A percentile compares a stretch with the other conserved stretches of the same genome.
Conservation (phyloP, 2,888 invertebrate species). For the Falcaria lacertinaria region DNA sequence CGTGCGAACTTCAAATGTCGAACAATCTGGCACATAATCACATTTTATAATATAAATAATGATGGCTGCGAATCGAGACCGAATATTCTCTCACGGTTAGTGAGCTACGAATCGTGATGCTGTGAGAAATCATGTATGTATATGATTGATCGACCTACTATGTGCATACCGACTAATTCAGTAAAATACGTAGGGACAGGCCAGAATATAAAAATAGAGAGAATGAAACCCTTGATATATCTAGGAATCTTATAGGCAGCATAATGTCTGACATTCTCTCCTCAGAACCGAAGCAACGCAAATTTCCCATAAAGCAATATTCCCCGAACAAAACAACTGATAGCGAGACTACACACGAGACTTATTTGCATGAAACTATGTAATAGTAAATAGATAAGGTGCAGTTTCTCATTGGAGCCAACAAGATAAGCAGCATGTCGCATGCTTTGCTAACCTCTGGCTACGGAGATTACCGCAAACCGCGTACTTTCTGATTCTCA, state of each 20-base stretch:
- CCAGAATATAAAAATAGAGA: too few species aligned
- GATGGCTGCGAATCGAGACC: constrained; percentile 11
- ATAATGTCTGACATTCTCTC: too few species aligned
- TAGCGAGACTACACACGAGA: not conserved
- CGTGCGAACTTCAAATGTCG: constrained; percentile 40
- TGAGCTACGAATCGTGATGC: not conserved
- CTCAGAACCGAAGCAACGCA: not conserved
- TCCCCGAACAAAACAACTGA: not conserved
- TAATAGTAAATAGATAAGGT: constrained; percentile 3
- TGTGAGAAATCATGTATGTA: not conserved
- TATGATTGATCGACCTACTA: not conserved
- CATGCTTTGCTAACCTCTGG: constrained; percentile 18
- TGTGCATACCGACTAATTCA: too few species aligned
- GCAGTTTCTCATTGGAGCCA: constrained; percentile 9
- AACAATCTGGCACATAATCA: constrained; percentile 31
- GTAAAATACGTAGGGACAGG: too few species aligned
- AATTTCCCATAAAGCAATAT: not conserved
- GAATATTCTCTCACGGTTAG: constrained; percentile 18
- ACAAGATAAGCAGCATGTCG: constrained; percentile 13
- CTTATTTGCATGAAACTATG: constrained; percentile 8
- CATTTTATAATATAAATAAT: constrained; percentile 34
- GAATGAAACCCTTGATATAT: too few species aligned
- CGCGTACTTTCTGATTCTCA: constrained; percentile 20
- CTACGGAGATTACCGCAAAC: constrained; percentile 3
- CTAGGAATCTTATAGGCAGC: too few species aligned